These are phyloP conservation scores for Zapus hudsonius DNA, from an alignment of 2,113 vertebrate species.

Conservation along the genomic window DNA sequence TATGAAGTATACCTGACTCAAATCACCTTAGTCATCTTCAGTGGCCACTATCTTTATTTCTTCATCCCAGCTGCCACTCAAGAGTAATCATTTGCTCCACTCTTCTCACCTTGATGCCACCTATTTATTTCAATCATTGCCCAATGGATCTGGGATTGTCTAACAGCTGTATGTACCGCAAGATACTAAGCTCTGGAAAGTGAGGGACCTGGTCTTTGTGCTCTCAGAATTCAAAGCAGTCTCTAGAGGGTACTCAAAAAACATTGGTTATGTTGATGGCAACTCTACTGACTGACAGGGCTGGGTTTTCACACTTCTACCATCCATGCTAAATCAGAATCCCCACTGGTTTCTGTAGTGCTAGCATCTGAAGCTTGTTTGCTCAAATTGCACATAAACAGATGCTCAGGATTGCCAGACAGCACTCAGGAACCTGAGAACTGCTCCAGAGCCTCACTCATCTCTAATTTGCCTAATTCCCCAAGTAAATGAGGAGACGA, in stretches of 20 bases:
- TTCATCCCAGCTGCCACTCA: background rate
- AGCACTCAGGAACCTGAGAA: background rate
- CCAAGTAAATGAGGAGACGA: background rate
- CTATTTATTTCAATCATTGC: background rate
- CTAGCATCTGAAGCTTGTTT: background rate
- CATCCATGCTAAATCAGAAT: background rate
- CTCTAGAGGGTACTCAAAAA: background rate
- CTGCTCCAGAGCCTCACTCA: background rate
- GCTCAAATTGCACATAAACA: background rate
- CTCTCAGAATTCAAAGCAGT: background rate
- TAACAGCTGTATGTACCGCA: background rate
- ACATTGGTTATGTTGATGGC: background rate
- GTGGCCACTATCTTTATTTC: background rate
- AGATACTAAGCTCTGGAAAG: background rate
- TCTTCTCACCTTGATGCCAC: background rate
- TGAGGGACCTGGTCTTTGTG: background rate
- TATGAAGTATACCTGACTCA: too few species aligned
- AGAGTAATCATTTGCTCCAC: background rate
- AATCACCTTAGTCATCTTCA: background rate
- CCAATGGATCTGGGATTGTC: background rate
- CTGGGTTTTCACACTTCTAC: background rate
- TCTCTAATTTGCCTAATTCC: slow-evolving; percentile 21
- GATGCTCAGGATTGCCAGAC: background rate
- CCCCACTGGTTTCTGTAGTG: background rate
- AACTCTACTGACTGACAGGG: background rate